Conservation (phyloP, 2,888 invertebrate species). For the Tupiocoris notatus region DNA sequence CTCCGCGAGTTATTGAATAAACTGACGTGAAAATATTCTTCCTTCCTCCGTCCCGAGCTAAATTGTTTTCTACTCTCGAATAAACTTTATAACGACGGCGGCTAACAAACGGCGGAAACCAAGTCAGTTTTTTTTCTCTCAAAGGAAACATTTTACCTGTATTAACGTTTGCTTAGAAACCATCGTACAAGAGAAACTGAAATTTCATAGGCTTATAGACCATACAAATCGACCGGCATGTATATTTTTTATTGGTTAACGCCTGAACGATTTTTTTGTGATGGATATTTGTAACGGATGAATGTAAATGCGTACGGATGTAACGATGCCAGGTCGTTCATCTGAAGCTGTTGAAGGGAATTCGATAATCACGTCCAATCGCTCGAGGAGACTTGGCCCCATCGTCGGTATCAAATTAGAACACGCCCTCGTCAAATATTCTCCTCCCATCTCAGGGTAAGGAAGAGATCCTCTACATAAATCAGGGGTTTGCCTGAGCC, state of each 20-base stretch:
- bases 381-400: neutral
- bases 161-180: no score
- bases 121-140: no score
- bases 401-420: constrained; percentile 21
- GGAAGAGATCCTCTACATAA: constrained; percentile 10
- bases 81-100: neutral
- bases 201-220: no score
- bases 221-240: no score
- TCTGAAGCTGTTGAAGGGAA: neutral
- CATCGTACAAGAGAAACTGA: no score
- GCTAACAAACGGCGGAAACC: neutral
- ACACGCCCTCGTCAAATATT: constrained; percentile 22
- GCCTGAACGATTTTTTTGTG: no score
- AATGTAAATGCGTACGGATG: no score
- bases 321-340: neutral
- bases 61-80: neutral
- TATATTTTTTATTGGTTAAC: no score
- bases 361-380: neutral
- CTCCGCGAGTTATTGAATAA: neutral
- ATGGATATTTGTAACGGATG: no score
- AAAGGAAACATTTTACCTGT: no score
- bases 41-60: neutral
- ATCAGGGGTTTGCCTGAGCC: constrained; percentile 25
- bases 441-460: constrained; percentile 5
- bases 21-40: neutral